Conservation (phyloP, 2,113 vertebrate species). For the Nycticorax nycticorax region DNA sequence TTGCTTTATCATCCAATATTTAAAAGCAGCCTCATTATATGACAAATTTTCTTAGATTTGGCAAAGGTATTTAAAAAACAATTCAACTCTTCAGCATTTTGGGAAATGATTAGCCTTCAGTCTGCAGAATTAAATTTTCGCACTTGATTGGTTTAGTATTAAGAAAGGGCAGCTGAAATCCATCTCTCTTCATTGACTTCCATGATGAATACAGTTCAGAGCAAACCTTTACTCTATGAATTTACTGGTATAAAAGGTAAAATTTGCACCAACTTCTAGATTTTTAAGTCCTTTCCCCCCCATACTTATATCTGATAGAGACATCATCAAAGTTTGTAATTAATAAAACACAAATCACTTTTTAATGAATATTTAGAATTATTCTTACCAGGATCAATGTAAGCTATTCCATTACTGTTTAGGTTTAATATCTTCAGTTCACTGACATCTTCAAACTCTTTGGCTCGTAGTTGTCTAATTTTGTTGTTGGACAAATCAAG, state of each 20-base stretch:
- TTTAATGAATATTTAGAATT: neutral
- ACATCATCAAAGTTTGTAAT: neutral
- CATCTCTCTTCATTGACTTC: neutral
- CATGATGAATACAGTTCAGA: neutral
- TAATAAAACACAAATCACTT: neutral
- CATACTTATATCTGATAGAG: neutral
- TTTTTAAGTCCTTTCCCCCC: neutral
- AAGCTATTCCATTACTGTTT: constrained; percentile 86
- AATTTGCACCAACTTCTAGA: neutral
- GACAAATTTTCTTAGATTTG: neutral
- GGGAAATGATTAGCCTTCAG: neutral
- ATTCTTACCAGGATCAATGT: constrained; percentile 88
- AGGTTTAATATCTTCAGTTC: constrained; percentile 92
- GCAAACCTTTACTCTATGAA: neutral
- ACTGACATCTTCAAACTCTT: constrained; percentile 87
- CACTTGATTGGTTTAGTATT: neutral
- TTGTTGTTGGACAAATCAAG: constrained; percentile 91
- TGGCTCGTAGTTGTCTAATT: constrained; percentile 87
- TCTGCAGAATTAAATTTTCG: neutral
- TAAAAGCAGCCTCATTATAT: neutral
- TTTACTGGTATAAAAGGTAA: neutral
- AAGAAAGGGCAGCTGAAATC: neutral
- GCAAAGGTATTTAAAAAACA: neutral
- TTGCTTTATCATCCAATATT: neutral
- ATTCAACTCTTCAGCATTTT: neutral